Evolutionary conservation across 2,113 vertebrate genomes (phyloP), one percentile per base, ranked within the genome.

Genomic region (Platichthys stellatus): DNA sequence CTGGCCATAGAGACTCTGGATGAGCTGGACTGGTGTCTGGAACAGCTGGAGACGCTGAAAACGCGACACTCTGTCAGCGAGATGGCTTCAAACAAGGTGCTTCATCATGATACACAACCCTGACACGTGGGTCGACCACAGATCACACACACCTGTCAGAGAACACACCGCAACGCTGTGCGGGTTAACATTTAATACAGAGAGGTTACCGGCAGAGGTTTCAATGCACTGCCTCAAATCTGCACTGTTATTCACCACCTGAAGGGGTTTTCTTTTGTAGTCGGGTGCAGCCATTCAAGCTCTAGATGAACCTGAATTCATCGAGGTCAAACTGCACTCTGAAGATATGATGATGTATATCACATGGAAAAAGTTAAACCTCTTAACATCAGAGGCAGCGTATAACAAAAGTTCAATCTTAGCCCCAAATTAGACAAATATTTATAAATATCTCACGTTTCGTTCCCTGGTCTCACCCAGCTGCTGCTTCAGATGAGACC

Each of bases 1-100:
- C 89, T 99, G 85, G 95, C 95, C 0, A 82, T 96, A 61, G 97
- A 98, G 94, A 97, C 97, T 0, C 89, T 98, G 88, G 97, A 97
- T 24, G 97, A 99, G 91, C 91, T 99, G 93, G 97, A 98, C 89
- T 99, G 97, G 97, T 99, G 97, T 90, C 88, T 99, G 93, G 96
- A 98, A 58, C 97, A 99, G 89, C 93, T 99, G 74, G 97, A 98
- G 90, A 97, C 97, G 0, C 88, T 99, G 80, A 97, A 98, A 92
- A 97, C 97, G 0, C 89, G 95, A 82, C 93, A 97, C 92, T 95
- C 95, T 24, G 95, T 95, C 90, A 95, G 94, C n/a, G 94, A 95
- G 84, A 95, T 95, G 95, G 95, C 94, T 18, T 95, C 95, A 31
- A 95, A 93, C 86, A 95, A 95, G 94, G 95, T 95, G 90, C 18